Conservation (phyloP, 2,888 invertebrate genomes). For the Oeneis ivallda region DNA sequence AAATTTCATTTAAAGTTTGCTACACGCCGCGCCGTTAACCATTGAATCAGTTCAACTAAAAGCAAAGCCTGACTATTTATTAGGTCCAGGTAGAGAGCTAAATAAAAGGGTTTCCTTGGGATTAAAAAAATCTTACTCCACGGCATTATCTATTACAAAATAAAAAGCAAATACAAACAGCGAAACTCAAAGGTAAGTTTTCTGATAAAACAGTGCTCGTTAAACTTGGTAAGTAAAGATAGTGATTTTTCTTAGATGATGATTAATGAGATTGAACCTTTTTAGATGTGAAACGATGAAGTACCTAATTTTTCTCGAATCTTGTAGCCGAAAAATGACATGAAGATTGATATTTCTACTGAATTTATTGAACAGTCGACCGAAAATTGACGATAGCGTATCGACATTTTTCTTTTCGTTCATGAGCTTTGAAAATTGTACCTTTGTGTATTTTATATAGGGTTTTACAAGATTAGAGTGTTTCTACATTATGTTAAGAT, state of each 20-base stretch:
- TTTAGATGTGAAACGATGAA: slow-evolving; percentile 70
- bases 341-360: slow-evolving; percentile 60
- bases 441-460: not conserved
- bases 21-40: too few species aligned
- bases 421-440: not conserved
- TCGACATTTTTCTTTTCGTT: slow-evolving; percentile 10
- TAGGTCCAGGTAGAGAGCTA: too few species aligned
- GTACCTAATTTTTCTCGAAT: slow-evolving; percentile 70
- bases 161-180: too few species aligned
- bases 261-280: slow-evolving; percentile 71
- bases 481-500: not conserved
- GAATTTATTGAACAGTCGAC: slow-evolving; percentile 36
- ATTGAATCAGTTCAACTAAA: too few species aligned
- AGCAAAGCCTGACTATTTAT: too few species aligned
- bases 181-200: not conserved
- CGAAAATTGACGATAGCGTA: slow-evolving; percentile 25
- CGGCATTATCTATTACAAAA: too few species aligned
- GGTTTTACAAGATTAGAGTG: not conserved
- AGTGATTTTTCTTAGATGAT: slow-evolving; percentile 50
- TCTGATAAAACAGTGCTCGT: not conserved
- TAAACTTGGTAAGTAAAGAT: not conserved
- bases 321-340: slow-evolving; percentile 71
- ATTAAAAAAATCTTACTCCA: too few species aligned
- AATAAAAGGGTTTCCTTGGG: too few species aligned
- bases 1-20: too few species aligned